A percentile compares a stretch with the other conserved stretches of the same genome.
These are phyloP conservation scores for Colius striatus DNA, from an alignment of 2,113 vertebrate genomes.

Conservation along the genomic window DNA sequence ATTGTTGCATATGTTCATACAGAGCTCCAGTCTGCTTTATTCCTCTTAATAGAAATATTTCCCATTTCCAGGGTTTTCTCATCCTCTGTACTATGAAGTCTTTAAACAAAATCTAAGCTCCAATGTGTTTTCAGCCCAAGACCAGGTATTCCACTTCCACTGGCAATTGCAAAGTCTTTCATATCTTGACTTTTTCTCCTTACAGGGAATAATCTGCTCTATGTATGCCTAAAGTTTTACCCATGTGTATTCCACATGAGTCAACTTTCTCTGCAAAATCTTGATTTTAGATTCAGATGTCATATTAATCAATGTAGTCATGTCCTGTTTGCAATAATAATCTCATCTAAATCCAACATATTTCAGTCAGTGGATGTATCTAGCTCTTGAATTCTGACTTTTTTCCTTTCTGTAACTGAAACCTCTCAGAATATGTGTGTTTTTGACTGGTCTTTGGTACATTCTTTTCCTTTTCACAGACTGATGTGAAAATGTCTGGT, in stretches of 20 bases:
- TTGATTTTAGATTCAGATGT: slow-evolving; percentile 28
- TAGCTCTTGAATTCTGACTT: background rate
- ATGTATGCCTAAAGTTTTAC: background rate
- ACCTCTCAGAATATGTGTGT: rapidly evolving
- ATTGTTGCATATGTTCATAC: background rate
- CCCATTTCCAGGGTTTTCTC: background rate
- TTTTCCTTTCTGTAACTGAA: background rate
- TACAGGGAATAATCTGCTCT: background rate
- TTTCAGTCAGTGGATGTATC: background rate
- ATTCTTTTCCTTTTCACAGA: background rate
- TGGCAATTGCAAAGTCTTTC: background rate
- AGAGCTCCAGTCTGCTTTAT: background rate
- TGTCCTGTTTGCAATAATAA: slow-evolving; percentile 1
- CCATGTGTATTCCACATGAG: background rate
- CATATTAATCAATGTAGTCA: slow-evolving; percentile 4
- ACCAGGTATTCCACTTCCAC: background rate
- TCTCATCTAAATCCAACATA: slow-evolving; percentile 9
- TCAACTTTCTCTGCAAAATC: background rate
- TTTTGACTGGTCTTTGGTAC: background rate
- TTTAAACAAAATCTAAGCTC: background rate
- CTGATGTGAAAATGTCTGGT: background rate
- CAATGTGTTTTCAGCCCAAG: background rate
- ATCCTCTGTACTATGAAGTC: background rate
- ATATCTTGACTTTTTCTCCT: background rate
- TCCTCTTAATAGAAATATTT: background rate